These are phyloP conservation scores for Ptychadena robeensis DNA, from an alignment of 2,797 vertebrate genomes.

Conservation along the genomic window DNA sequence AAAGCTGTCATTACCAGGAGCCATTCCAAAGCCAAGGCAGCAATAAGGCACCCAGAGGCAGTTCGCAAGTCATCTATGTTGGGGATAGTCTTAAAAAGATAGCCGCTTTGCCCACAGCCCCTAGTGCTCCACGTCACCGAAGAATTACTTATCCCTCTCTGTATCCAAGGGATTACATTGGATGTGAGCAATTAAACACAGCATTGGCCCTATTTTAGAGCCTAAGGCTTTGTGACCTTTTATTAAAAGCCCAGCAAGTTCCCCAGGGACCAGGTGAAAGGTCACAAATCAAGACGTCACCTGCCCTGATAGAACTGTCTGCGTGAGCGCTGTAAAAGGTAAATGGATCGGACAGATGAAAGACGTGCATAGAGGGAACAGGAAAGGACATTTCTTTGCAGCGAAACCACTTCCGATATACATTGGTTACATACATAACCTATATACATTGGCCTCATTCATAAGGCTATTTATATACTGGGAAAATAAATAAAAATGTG, in stretches of 20 bases:
- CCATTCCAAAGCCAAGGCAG: slow-evolving; percentile 51
- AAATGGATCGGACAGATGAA: slow-evolving; percentile 19
- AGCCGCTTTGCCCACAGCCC: not conserved
- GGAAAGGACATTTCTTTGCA: not conserved
- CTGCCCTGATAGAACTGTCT: not conserved
- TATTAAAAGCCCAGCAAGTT: slow-evolving; percentile 31
- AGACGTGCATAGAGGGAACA: not conserved
- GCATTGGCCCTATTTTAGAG: slow-evolving; percentile 2
- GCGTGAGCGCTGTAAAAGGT: not conserved
- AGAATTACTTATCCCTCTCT: slow-evolving; percentile 23
- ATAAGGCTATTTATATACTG: not conserved
- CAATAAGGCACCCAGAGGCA: slow-evolving; percentile 53
- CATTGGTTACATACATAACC: not conserved
- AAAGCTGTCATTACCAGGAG: slow-evolving; percentile 61
- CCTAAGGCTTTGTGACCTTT: slow-evolving; percentile 41
- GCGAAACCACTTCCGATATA: not conserved
- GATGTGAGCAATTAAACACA: slow-evolving; percentile 31
- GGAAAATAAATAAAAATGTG: not conserved
- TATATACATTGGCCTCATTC: not conserved
- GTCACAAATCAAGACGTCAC: slow-evolving; percentile 57
- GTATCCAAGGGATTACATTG: slow-evolving; percentile 22
- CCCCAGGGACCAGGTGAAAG: slow-evolving; percentile 51
- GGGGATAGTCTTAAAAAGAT: slow-evolving; percentile 5
- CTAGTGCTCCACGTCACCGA: not conserved
- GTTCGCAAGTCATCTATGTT: slow-evolving; percentile 39